Evolutionary conservation across 2,888 invertebrate genomes (phyloP).

Genomic region (Saturnia pavonia): DNA sequence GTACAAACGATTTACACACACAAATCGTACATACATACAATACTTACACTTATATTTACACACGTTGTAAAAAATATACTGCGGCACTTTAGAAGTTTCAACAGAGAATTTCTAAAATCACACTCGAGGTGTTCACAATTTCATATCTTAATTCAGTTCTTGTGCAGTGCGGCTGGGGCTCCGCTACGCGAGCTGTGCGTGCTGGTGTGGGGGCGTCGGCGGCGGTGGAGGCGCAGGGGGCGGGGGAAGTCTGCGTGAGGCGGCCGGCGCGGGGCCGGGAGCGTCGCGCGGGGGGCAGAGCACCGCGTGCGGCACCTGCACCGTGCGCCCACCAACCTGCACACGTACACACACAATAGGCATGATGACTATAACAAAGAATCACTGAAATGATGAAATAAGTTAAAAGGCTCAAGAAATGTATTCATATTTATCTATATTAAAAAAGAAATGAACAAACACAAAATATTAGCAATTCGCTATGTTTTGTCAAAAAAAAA

Average conservation of each 20-base stretch:
- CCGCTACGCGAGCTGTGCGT: background rate
- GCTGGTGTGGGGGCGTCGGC: conserved; percentile 3
- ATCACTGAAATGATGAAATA: too few relatives aligned
- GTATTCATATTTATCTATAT: too few relatives aligned
- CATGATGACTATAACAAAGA: too few relatives aligned
- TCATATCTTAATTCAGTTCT: background rate
- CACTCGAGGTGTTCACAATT: background rate
- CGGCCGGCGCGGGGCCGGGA: conserved; percentile 39
- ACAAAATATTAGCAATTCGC: too few relatives aligned
- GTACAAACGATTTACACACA: background rate
- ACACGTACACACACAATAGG: conserved; percentile 1
- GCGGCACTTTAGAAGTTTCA: conserved; percentile 34
- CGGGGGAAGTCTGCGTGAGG: conserved; percentile 24
- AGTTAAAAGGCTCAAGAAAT: too few relatives aligned
- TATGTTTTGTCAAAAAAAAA: too few relatives aligned
- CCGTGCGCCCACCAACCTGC: conserved; percentile 57
- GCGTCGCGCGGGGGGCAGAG: conserved; percentile 67
- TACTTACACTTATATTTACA: conserved; percentile 55
- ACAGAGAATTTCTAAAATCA: background rate
- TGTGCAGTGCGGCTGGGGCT: background rate
- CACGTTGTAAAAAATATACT: conserved; percentile 29
- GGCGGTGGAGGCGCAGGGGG: background rate
- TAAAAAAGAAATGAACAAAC: too few relatives aligned
- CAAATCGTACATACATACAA: conserved; percentile 44
- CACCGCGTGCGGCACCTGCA: conserved; percentile 71